Base-by-base conservation (phyloP, 2,888 invertebrate genomes). In the Megamerina dolium region DNA sequence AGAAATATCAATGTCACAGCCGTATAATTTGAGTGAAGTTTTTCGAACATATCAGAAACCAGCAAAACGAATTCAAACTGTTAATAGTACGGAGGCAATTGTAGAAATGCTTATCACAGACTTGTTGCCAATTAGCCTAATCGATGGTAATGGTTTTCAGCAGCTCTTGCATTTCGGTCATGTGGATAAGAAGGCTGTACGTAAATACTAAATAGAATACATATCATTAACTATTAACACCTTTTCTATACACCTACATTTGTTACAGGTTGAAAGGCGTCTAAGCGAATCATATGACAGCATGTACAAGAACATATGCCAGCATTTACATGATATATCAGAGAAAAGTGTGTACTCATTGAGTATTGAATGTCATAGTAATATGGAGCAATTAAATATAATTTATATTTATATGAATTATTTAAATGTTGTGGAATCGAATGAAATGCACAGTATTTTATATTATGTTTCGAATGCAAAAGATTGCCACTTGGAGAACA, bases 81-180 rank as follows among this genome's bases (percentile, higher is more conserved):
- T 13, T 8, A 42, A 17, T 26, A 9, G 17, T 4, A n/a, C n/a
- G 10, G 20, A 19, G 19, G n/a, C 10, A 10, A 13, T 58, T n/a
- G 33, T 51, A 2, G 52, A 60, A 18, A 58, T 62, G 57, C 41
- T 63, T 5, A 47, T 61, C 5, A 50, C 49, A 5, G 63, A 63
- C 44, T 40, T 63, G 12, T 37, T 58, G 8, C 43, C 60, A 1
- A 34, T 55, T 2, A 52, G 53, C 5, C 37, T 53, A 13, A 39
- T 60, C 2, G 44, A 54, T 10, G 56, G 58, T 1, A 5, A 14
- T 1, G 61, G 62, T 0, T 61, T 50, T 37, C 29, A 36, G 14
- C 39, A 21, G 12, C n/a, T n/a, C n/a, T n/a, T n/a, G n/a, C n/a
- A n/a, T n/a, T n/a, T n/a, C n/a, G n/a, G n/a, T n/a, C n/a, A n/a